Percentiles rank a stretch among this genome's conserved stretches.
Conservation (phyloP, 2,888 invertebrate genomes). For the Saturnia pavonia region DNA sequence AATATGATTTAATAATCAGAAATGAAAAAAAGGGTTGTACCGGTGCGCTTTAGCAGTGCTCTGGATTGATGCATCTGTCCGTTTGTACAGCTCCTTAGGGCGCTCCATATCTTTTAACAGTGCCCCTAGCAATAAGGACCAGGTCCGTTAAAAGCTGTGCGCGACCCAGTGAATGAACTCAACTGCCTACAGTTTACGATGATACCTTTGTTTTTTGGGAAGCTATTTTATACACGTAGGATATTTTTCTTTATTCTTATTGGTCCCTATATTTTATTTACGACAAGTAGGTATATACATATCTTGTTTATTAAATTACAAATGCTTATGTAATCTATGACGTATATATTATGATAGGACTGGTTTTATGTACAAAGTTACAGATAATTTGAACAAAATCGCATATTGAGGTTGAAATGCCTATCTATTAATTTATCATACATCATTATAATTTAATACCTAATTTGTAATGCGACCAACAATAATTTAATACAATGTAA, state of each 20-base stretch:
- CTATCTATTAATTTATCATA: background rate
- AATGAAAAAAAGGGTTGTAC: constrained; percentile 64
- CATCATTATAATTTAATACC: constrained; percentile 2
- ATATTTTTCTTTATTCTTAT: background rate
- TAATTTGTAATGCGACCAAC: constrained; percentile 15
- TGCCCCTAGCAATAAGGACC: constrained; percentile 70
- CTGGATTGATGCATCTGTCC: constrained; percentile 70
- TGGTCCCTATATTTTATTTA: background rate
- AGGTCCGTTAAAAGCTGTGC: constrained; percentile 61
- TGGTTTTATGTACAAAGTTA: background rate
- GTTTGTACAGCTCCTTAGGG: constrained; percentile 44
- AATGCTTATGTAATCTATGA: background rate
- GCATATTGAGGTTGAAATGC: background rate
- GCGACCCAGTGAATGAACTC: constrained; percentile 65
- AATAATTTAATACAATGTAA: constrained; percentile 1
- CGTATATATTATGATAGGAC: background rate
- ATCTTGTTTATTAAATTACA: background rate
- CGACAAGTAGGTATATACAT: background rate
- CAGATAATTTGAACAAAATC: background rate
- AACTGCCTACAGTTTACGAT: constrained; percentile 49
- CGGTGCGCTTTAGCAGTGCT: constrained; percentile 76
- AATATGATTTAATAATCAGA: constrained; percentile 79
- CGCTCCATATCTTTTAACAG: constrained; percentile 71
- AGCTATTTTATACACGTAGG: constrained; percentile 26
- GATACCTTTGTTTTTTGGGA: constrained; percentile 36